Base-by-base conservation (phyloP, 2,113 vertebrate genomes). In the Scolopax mira region DNA sequence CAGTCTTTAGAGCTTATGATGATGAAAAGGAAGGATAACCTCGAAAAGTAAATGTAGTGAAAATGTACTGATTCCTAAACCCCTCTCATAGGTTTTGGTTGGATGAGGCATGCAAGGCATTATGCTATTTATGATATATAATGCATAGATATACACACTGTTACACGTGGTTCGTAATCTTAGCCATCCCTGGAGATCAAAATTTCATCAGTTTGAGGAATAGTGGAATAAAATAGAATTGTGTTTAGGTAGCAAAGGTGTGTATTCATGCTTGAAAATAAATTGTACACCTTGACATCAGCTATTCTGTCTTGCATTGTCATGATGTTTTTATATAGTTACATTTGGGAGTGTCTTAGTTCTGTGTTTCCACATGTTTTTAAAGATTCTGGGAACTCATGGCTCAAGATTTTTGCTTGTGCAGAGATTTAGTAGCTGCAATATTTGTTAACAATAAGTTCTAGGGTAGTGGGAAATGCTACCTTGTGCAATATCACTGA, bases 391-490 rank as follows among this genome's bases (percentile, higher is more conserved):
- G 3, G 74, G n/a, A 80, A 61, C 15, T 72, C 46, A 15, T 5
- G 66, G 57, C 12, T 91, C 6, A 2, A 0, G 0, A 1, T 27
- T 72, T 85, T 55, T 60, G 17, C 54, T 73, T 83, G 46, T 62
- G 23, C 24, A 16, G 23, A 83, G 71, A 35, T 83, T 88, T 75
- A 70, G 55, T 93, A 62, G 54, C 64, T 82, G 31, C 62, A 77
- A 13, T 73, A 54, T 77, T 84, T 22, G 25, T 65, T 92, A 90
- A 58, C 48, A 85, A 0, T 9, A 70, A 85, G 51, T 88, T 77
- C 22, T 88, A 90, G 60, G 49, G 8, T 6, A 78, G 52, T 51
- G 64, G 61, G 92, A 93, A 95, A 86, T 80, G 46, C 42, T 80
- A 39, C 54, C 41, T 66, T 83, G n/a, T 85, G 28, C 64, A 70